These are phyloP conservation scores for Gastrophryne carolinensis DNA, from an alignment of 2,797 vertebrate species.

Conservation along the genomic window DNA sequence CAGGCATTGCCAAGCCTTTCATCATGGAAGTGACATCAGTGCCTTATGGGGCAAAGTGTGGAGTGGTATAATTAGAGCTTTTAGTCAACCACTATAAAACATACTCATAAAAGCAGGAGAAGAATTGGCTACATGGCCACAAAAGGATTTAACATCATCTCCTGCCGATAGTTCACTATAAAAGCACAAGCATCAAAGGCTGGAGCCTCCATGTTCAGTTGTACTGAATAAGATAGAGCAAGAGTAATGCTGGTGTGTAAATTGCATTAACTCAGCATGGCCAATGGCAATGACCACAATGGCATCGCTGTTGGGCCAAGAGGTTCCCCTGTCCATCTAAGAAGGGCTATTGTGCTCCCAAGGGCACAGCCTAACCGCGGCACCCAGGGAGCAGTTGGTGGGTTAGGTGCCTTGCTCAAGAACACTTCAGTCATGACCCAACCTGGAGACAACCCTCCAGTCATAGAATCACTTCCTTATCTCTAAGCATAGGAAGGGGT, in stretches of 20 bases:
- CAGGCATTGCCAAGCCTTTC: constrained; percentile 5
- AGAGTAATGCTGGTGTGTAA: neutral
- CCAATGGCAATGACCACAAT: no score
- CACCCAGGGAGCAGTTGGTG: no score
- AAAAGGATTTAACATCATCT: neutral
- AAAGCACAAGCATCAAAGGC: neutral
- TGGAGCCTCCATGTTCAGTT: neutral
- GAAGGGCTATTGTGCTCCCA: no score
- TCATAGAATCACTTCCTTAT: no score
- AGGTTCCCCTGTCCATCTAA: no score
- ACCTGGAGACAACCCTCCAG: no score
- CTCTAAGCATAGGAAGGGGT: no score
- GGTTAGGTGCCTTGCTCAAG: no score
- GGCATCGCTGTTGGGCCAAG: no score
- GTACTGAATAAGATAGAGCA: no score
- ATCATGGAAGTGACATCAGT: constrained; percentile 19
- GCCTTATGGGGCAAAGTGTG: neutral
- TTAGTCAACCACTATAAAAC: neutral
- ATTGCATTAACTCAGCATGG: neutral
- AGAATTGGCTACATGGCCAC: neutral
- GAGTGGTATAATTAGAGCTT: neutral
- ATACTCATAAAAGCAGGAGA: neutral
- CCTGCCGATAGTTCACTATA: neutral
- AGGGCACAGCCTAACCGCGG: no score
- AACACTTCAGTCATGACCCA: no score